A percentile compares a stretch with the other conserved stretches of the same genome.
These are phyloP conservation scores for Pandemis corylana DNA, from an alignment of 2,888 invertebrate species.

Conservation along the genomic window DNA sequence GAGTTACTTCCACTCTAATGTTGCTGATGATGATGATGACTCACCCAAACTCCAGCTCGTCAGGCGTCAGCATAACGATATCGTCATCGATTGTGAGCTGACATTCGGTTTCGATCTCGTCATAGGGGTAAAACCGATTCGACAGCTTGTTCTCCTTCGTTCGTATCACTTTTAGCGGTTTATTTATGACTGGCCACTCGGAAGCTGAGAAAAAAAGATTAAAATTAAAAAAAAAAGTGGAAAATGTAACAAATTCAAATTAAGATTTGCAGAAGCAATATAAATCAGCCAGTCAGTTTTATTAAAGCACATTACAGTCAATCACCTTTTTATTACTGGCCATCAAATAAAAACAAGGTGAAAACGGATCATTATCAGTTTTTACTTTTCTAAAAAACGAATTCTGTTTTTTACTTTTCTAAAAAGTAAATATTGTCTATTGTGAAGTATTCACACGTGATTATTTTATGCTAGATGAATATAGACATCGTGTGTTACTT, in stretches of 20 bases:
- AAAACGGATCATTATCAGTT: background rate
- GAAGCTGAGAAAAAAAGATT: conserved; percentile 85
- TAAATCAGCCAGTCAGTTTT: no score
- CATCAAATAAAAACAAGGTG: background rate
- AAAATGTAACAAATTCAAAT: no score
- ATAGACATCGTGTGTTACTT: background rate
- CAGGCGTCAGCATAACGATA: conserved; percentile 97
- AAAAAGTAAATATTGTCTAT: background rate
- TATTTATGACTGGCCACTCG: conserved; percentile 94
- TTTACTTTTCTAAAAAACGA: background rate
- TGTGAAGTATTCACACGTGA: background rate
- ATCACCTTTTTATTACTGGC: background rate
- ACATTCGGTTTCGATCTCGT: conserved; percentile 98
- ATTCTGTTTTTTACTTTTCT: background rate
- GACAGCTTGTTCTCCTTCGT: conserved; percentile 96
- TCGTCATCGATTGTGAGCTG: conserved; percentile 98
- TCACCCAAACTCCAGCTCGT: conserved; percentile 98
- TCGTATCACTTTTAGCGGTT: conserved; percentile 95
- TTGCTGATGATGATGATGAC: conserved; percentile 55
- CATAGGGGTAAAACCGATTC: conserved; percentile 98
- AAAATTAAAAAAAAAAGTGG: background rate
- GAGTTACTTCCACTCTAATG: no score
- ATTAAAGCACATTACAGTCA: background rate
- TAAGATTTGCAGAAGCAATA: no score
- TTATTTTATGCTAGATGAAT: background rate